These are phyloP conservation scores for Pristionchus exspectatus DNA, from an alignment of 2,888 invertebrate genomes.

Conservation along the genomic window DNA sequence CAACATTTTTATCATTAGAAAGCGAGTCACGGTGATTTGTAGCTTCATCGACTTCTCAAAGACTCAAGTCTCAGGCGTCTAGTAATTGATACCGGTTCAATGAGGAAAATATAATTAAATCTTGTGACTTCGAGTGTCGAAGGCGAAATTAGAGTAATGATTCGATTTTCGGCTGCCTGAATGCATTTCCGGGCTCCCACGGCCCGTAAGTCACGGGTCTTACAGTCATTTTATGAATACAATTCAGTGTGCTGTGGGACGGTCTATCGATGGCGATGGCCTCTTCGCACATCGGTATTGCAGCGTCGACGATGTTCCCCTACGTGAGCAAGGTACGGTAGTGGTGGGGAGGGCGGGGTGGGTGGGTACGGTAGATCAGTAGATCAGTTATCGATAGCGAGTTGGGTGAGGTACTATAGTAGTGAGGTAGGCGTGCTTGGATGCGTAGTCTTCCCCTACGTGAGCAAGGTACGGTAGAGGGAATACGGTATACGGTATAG, in stretches of 20 bases:
- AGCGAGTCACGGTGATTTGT: not conserved
- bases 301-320: constrained; percentile 5
- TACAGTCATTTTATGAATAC: too few species aligned
- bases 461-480: not conserved
- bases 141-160: not conserved
- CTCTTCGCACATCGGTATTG: not conserved
- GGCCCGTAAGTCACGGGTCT: too few species aligned
- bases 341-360: not conserved
- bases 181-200: too few species aligned
- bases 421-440: too few species aligned
- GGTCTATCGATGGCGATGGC: not conserved
- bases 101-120: not conserved
- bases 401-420: too few species aligned
- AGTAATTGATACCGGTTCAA: not conserved
- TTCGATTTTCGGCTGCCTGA: not conserved
- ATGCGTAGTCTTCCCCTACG: too few species aligned
- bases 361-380: not conserved
- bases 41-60: not conserved
- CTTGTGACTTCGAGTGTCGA: not conserved
- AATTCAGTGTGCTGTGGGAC: not conserved
- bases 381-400: not conserved
- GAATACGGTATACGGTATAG: too few species aligned
- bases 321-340: constrained; percentile 21
- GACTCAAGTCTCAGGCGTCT: not conserved
- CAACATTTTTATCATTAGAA: too few species aligned